A percentile compares a stretch with the other conserved stretches of the same genome.
phyloP scores from a whole-genome alignment of 2,888 invertebrate genomes.

The Acanthacorydalis orientalis region DNA sequence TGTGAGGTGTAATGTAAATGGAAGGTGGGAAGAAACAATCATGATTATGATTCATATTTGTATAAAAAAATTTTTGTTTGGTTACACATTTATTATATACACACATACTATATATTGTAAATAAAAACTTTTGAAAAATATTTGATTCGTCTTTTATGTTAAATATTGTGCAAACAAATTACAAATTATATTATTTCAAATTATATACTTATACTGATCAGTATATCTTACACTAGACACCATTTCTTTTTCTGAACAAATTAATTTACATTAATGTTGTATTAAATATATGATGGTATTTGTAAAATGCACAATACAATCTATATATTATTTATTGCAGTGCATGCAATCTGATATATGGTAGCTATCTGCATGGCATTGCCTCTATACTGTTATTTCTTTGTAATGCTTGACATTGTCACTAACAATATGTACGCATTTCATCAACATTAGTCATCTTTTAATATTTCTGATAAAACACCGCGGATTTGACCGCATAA shows the following conservation, averaged over 20 bases:
- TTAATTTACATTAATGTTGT: not conserved
- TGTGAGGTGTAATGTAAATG: too few species aligned
- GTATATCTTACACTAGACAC: not conserved
- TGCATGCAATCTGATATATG: not conserved
- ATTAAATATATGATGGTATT: not conserved
- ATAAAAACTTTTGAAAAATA: too few species aligned
- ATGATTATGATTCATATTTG: too few species aligned
- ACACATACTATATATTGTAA: too few species aligned
- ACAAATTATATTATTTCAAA: too few species aligned
- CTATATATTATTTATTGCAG: not conserved
- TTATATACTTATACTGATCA: not conserved
- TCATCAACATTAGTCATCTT: not conserved
- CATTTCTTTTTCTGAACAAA: not conserved
- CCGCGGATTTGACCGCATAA: too few species aligned
- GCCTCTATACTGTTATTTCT: not conserved
- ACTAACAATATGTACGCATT: not conserved
- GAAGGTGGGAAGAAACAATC: too few species aligned
- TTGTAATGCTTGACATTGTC: not conserved
- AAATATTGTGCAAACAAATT: too few species aligned
- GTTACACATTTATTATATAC: too few species aligned
- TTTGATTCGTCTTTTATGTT: too few species aligned
- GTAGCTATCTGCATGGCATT: conserved; percentile 1
- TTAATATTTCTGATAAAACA: too few species aligned
- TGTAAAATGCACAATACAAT: not conserved
- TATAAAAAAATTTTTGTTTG: too few species aligned